A percentile compares a stretch with the other conserved stretches of the same genome.
These are phyloP conservation scores for Pyrgus malvae DNA, from an alignment of 2,888 invertebrate species.

Conservation along the genomic window DNA sequence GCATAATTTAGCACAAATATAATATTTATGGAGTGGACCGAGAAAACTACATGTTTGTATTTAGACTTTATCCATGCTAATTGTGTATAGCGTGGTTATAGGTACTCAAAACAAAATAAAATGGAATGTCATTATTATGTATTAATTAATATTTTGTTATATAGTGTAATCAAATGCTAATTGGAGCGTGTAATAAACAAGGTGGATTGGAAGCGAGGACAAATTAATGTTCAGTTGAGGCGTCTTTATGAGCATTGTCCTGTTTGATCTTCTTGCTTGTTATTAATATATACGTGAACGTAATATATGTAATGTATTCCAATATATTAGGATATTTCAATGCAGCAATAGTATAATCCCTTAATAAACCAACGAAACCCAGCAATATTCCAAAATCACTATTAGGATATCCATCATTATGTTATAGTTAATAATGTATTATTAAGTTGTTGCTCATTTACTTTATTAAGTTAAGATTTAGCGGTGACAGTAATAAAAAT, in stretches of 20 bases:
- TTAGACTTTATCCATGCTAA: conserved; percentile 21
- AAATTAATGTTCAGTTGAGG: conserved; percentile 26
- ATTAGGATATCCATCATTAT: too few species aligned
- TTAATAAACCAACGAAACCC: too few species aligned
- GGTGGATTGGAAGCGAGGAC: conserved; percentile 30
- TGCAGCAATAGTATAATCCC: too few species aligned
- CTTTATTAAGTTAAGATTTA: too few species aligned
- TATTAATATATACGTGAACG: background rate
- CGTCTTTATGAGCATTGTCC: conserved; percentile 10
- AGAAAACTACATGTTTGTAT: conserved; percentile 3
- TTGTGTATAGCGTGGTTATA: conserved; percentile 29
- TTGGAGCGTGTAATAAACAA: conserved; percentile 35
- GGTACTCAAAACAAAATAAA: conserved; percentile 9
- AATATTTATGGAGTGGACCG: conserved; percentile 18
- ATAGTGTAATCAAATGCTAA: conserved; percentile 32
- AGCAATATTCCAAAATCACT: too few species aligned
- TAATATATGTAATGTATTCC: too few species aligned
- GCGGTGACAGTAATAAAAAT: too few species aligned
- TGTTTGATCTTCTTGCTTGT: conserved; percentile 5
- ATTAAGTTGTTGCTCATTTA: too few species aligned
- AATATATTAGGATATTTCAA: too few species aligned
- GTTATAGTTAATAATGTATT: too few species aligned
- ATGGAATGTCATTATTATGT: conserved; percentile 26
- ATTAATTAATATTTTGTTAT: conserved; percentile 28
- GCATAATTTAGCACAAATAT: conserved; percentile 2